Conservation (phyloP, 2,797 vertebrate genomes). For the Hemibagrus guttatus region DNA sequence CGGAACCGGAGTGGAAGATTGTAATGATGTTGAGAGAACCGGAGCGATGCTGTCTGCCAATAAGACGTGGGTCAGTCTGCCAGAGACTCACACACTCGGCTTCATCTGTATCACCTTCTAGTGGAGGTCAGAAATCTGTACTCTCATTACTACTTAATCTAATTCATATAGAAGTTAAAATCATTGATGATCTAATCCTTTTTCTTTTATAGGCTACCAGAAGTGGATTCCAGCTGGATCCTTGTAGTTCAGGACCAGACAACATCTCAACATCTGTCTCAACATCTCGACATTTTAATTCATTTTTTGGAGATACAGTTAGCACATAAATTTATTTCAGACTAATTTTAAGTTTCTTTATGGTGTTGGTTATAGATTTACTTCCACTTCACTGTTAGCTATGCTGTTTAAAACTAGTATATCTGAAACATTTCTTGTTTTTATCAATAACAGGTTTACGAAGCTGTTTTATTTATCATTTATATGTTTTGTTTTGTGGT, state of each 20-base stretch:
- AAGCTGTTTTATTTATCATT: neutral
- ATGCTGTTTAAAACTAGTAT: neutral
- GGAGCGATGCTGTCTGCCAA: slow-evolving; percentile 8
- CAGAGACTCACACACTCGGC: neutral
- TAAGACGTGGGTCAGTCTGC: slow-evolving; percentile 25
- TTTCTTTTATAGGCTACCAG: neutral
- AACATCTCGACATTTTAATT: neutral
- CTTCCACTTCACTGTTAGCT: neutral
- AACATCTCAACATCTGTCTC: neutral
- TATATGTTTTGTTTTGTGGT: neutral
- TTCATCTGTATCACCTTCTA: slow-evolving; percentile 21
- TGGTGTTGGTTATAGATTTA: neutral
- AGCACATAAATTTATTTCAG: neutral
- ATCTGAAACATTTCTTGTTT: neutral
- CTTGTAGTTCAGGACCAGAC: neutral
- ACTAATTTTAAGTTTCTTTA: neutral
- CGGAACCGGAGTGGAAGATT: neutral
- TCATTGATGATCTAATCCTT: neutral
- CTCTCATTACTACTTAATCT: neutral
- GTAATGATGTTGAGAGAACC: slow-evolving; percentile 24
- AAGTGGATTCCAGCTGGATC: neutral
- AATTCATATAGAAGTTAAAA: neutral
- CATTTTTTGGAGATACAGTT: neutral
- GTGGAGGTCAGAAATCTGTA: neutral
- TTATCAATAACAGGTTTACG: neutral